Evolutionary conservation across 2,113 vertebrate genomes (phyloP).

Genomic region (Perca fluviatilis): DNA sequence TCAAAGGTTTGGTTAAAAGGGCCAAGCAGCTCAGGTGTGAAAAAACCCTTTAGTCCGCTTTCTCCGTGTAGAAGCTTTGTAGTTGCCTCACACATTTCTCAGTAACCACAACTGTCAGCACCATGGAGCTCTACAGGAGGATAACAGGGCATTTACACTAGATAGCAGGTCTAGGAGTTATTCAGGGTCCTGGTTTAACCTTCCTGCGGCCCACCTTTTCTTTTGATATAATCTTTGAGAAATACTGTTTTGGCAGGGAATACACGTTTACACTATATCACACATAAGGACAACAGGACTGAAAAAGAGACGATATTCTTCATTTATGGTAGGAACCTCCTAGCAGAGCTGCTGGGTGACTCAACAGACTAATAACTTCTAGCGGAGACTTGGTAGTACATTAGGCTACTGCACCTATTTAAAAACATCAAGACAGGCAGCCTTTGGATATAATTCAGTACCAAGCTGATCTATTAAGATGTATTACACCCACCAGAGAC

Average conservation of each 20-base stretch:
- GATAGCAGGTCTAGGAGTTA: conserved; percentile 50
- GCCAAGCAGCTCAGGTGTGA: too few relatives aligned
- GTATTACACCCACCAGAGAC: conserved; percentile 74
- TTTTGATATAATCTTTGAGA: conserved; percentile 71
- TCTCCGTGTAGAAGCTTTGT: conserved; percentile 8
- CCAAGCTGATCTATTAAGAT: conserved; percentile 79
- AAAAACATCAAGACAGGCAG: conserved; percentile 67
- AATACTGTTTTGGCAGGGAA: conserved; percentile 67
- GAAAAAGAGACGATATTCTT: conserved; percentile 60
- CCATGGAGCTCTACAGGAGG: conserved; percentile 4
- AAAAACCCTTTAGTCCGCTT: background rate
- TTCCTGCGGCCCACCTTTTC: conserved; percentile 39
- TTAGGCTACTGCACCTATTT: conserved; percentile 68
- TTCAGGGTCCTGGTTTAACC: conserved; percentile 52
- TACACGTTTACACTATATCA: conserved; percentile 69
- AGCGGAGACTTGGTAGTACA: conserved; percentile 53
- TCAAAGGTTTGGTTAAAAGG: too few relatives aligned
- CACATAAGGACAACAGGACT: conserved; percentile 35
- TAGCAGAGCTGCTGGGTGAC: conserved; percentile 28
- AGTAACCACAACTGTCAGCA: conserved; percentile 31
- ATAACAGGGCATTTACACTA: conserved; percentile 41
- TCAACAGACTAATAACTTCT: conserved; percentile 70
- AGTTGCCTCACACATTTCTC: conserved; percentile 39
- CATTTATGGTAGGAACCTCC: conserved; percentile 55
- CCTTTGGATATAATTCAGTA: conserved; percentile 76